These are phyloP conservation scores for Aleiodes alternator DNA, from an alignment of 2,888 invertebrate genomes.

Conservation along the genomic window DNA sequence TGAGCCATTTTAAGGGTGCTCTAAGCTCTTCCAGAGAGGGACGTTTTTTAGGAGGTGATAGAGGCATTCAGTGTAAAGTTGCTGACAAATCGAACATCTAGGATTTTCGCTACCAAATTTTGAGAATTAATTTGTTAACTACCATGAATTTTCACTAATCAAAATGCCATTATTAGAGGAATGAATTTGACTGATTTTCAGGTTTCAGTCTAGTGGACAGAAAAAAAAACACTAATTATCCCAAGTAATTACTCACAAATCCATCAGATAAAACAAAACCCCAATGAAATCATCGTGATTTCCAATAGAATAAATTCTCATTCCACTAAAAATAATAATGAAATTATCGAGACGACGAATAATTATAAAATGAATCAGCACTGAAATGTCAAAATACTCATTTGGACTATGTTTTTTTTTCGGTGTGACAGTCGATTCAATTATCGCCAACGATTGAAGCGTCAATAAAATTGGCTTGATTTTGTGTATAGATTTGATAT, in stretches of 20 bases:
- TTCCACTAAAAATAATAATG: not conserved
- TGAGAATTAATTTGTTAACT: no score
- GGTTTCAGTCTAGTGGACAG: no score
- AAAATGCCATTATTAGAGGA: no score
- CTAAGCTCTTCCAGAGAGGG: no score
- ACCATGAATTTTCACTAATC: not conserved
- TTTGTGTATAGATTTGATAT: slow-evolving; percentile 29
- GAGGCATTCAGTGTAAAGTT: no score
- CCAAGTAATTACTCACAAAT: no score
- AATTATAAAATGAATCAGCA: slow-evolving; percentile 17
- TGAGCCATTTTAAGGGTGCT: no score
- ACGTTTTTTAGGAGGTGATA: no score
- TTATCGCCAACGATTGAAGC: slow-evolving; percentile 4
- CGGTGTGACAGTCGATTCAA: not conserved
- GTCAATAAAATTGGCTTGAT: slow-evolving; percentile 17
- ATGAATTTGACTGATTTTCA: not conserved
- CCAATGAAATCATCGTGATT: not conserved
- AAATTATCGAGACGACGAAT: not conserved
- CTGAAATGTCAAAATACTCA: not conserved
- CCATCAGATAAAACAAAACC: not conserved
- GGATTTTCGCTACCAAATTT: no score
- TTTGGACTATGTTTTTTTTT: no score
- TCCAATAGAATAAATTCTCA: not conserved
- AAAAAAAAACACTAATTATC: no score
- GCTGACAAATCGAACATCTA: no score